These are phyloP conservation scores for Neria commutata DNA, from an alignment of 2,888 invertebrate species.

Conservation along the genomic window DNA sequence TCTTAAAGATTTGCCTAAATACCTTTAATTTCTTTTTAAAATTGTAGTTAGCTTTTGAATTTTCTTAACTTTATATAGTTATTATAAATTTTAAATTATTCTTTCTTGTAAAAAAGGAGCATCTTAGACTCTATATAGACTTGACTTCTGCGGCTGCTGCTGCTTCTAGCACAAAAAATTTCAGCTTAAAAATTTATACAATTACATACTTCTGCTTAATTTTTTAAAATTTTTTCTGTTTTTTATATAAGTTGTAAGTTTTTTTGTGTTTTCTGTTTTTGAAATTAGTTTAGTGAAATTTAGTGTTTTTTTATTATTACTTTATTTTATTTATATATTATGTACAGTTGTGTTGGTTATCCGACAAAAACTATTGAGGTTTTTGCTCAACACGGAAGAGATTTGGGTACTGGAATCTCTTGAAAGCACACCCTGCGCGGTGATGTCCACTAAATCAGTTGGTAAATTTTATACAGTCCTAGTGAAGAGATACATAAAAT, in stretches of 20 bases:
- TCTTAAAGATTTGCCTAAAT: conserved; percentile 10
- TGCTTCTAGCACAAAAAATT: conserved; percentile 25
- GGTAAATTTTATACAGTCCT: conserved; percentile 59
- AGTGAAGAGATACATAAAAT: conserved; percentile 8
- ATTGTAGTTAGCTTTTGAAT: conserved; percentile 2
- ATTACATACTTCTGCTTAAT: conserved; percentile 25
- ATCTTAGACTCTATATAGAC: conserved; percentile 35
- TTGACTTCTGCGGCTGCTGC: conserved; percentile 31
- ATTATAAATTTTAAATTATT: too few species aligned
- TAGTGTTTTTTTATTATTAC: conserved; percentile 20
- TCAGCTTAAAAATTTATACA: conserved; percentile 28
- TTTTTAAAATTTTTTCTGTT: conserved; percentile 16
- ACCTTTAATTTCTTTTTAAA: conserved; percentile 1
- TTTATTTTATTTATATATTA: conserved; percentile 47
- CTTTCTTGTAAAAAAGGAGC: conserved; percentile 33
- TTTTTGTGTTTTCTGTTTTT: conserved; percentile 15
- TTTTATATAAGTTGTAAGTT: conserved; percentile 31
- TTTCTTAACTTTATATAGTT: not conserved
- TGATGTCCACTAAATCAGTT: conserved; percentile 61
- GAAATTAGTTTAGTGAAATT: conserved; percentile 15
- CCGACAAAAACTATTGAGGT: conserved; percentile 44
- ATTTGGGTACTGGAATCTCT: conserved; percentile 62
- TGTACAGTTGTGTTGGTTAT: conserved; percentile 57
- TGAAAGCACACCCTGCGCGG: conserved; percentile 62
- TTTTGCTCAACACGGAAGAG: conserved; percentile 55